phyloP scores from a whole-genome alignment of 2,888 invertebrate genomes.

The Campoplex nolae region DNA sequence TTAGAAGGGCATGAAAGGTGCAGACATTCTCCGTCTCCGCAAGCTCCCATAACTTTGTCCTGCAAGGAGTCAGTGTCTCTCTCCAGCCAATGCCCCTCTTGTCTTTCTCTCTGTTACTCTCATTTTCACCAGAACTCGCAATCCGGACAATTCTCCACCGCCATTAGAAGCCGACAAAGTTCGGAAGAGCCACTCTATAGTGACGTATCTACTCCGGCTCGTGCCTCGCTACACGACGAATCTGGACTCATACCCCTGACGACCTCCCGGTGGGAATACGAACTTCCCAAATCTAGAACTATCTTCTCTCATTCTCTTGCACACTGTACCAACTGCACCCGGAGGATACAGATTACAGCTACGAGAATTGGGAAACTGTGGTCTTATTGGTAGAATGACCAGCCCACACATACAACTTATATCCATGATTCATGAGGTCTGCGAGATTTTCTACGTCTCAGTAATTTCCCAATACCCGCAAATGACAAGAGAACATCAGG shows the following conservation, averaged over 20 bases:
- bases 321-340: conserved; percentile 43
- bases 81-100: conserved; percentile 28
- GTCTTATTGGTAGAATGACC: conserved; percentile 34
- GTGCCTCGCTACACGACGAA: conserved; percentile 57
- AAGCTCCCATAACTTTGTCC: conserved; percentile 47
- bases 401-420: conserved; percentile 10
- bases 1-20: conserved; percentile 17
- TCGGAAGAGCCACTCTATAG: conserved; percentile 68
- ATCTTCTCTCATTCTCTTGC: conserved; percentile 28
- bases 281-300: conserved; percentile 49
- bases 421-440: conserved; percentile 7
- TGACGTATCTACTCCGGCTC: conserved; percentile 69
- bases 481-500: background rate
- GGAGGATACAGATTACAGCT: conserved; percentile 46
- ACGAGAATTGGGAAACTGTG: conserved; percentile 35
- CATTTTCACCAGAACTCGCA: conserved; percentile 36
- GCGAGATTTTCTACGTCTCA: conserved; percentile 4
- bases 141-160: conserved; percentile 54
- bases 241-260: conserved; percentile 28
- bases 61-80: conserved; percentile 34
- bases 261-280: conserved; percentile 31
- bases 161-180: conserved; percentile 68
- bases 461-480: background rate
- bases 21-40: conserved; percentile 20
- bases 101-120: conserved; percentile 27